These are phyloP conservation scores for Vipera latastei DNA, from an alignment of 2,797 vertebrate species.

Conservation along the genomic window DNA sequence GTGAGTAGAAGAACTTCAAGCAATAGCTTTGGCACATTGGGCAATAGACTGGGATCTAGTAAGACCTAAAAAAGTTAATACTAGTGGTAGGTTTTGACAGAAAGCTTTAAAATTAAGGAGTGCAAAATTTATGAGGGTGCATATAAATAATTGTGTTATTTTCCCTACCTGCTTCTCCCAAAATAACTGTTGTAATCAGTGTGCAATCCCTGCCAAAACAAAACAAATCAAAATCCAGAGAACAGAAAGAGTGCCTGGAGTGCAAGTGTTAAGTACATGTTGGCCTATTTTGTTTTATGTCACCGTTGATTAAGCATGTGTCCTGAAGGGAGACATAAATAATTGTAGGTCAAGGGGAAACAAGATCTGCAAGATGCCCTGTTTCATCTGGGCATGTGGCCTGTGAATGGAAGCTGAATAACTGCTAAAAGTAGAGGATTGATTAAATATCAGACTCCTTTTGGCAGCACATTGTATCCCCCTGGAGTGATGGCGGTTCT, in stretches of 20 bases:
- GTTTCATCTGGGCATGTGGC: background rate
- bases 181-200: background rate
- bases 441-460: constrained; percentile 57
- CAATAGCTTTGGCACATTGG: background rate
- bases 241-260: background rate
- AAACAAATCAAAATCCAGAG: background rate
- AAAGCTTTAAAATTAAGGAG: background rate
- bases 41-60: no score
- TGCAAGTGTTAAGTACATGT: background rate
- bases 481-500: constrained; percentile 62
- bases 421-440: constrained; percentile 55
- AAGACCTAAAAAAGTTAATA: no score
- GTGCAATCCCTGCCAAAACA: background rate
- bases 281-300: background rate
- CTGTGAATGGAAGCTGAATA: constrained; percentile 25
- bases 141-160: accelerated
- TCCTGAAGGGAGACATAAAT: background rate
- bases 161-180: background rate
- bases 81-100: background rate
- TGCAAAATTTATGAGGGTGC: background rate
- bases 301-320: background rate
- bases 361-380: constrained; percentile 4
- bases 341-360: constrained; percentile 10
- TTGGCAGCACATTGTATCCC: constrained; percentile 58
- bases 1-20: background rate